Conservation (phyloP, 2,888 invertebrate species). For the Hyalella azteca region DNA sequence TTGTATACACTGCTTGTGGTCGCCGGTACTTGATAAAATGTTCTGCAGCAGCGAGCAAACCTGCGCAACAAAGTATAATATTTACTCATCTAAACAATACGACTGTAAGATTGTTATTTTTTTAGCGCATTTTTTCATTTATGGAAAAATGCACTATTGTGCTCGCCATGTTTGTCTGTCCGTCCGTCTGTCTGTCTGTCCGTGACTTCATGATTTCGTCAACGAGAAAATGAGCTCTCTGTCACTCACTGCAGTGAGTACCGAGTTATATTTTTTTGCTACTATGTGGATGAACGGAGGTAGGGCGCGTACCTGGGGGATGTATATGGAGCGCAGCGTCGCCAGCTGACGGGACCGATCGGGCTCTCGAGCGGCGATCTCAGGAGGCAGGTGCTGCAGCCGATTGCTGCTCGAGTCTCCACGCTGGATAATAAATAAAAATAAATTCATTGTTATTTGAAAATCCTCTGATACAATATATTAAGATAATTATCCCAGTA, state of each 20-base stretch:
- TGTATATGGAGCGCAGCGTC: slow-evolving; percentile 77
- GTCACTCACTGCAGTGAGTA: too few species aligned
- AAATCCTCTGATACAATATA: background rate
- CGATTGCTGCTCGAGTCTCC: background rate
- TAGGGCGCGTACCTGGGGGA: slow-evolving; percentile 72
- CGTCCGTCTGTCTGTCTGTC: too few species aligned
- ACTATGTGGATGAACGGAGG: background rate
- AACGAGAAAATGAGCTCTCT: too few species aligned
- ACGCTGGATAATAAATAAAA: background rate
- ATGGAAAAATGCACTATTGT: too few species aligned
- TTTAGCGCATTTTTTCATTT: too few species aligned
- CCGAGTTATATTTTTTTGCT: too few species aligned
- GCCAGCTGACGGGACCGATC: slow-evolving; percentile 73
- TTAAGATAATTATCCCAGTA: background rate
- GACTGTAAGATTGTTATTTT: too few species aligned
- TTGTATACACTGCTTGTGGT: slow-evolving; percentile 78
- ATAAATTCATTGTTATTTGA: background rate
- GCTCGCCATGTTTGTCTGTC: too few species aligned
- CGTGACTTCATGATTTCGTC: too few species aligned
- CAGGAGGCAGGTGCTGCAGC: slow-evolving; percentile 34
- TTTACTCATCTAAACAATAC: too few species aligned
- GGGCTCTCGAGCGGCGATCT: slow-evolving; percentile 50
- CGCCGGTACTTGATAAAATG: slow-evolving; percentile 77
- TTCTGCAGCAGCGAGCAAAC: slow-evolving; percentile 77
- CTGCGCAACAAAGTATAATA: slow-evolving; percentile 57